Evolutionary conservation across 2,888 invertebrate species (phyloP), one percentile per base, ranked within the genome.

Genomic region (Tinea trinotella): DNA sequence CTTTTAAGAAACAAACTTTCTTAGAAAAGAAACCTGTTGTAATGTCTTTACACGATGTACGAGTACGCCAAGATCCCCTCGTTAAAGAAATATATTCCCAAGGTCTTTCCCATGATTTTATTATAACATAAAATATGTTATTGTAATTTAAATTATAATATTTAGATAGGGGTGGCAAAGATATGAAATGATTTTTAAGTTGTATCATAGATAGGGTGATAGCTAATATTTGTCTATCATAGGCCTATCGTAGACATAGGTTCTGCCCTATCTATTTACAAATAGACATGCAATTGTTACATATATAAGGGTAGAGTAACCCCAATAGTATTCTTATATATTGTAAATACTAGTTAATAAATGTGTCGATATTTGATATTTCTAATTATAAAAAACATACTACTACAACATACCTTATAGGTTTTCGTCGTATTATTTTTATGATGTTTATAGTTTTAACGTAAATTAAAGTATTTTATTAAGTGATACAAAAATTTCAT

Each of bases 211-310:
- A 40, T 40, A 13, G 15, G 40, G 15, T 13, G 40, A 40, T 24
- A 40, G 13, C 40, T 12, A 1, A 7, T 2, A 40, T 12, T 40
- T 13, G 5, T 15, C 40, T 40, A n/a, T n/a, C n/a, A n/a, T n/a
- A 40, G 40, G 40, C 40, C 40, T 40, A 40, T 40, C 40, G 13
- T 40, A 40, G 40, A 40, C 40, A 40, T 40, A 13, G n/a, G 12
- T 30, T 10, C n/a, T 12, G n/a, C 40, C 40, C 40, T 40, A 40
- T 30, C 7, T 30, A 30, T 30, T 30, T 30, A 30, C 30, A 10
- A 30, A 4, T 30, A 30, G 30, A 30, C 2, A 30, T 10, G 30
- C n/a, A 22, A 3, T n/a, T 4, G 1, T 30, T 4, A 30, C n/a
- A n/a, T n/a, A n/a, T n/a, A 30, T 30, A 30, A 30, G 30, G 30